Evolutionary conservation across 2,888 invertebrate species (phyloP).

Genomic region (Volucella inanis): DNA sequence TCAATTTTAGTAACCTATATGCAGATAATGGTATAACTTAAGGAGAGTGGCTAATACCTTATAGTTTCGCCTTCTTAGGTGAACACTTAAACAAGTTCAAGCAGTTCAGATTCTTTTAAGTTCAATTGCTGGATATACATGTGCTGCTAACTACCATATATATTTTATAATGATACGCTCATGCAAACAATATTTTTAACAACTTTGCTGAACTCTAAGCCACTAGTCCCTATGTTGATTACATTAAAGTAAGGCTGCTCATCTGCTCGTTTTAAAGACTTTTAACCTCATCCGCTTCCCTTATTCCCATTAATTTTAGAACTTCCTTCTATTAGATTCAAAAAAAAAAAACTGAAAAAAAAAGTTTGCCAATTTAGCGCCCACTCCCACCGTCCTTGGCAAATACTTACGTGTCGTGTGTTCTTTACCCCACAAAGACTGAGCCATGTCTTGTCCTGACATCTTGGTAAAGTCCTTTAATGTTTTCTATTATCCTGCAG

Average conservation of each 20-base stretch:
- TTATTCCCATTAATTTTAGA: slow-evolving; percentile 22
- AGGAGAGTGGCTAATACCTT: no score
- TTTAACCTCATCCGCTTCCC: neutral
- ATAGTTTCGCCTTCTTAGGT: no score
- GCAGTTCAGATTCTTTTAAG: no score
- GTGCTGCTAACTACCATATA: no score
- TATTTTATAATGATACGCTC: no score
- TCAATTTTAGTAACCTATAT: no score
- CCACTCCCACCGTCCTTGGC: neutral
- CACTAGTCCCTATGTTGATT: neutral
- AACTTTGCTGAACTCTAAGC: neutral
- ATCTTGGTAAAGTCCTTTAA: slow-evolving; percentile 51
- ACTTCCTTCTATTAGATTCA: slow-evolving; percentile 7
- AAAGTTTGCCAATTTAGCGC: neutral
- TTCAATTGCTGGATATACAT: no score
- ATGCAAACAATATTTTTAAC: no score
- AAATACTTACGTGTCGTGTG: slow-evolving; percentile 11
- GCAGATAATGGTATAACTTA: no score
- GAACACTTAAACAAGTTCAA: no score
- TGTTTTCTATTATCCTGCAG: slow-evolving; percentile 49
- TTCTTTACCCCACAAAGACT: neutral
- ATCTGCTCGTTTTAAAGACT: neutral
- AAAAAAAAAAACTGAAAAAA: neutral
- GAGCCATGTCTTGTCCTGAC: slow-evolving; percentile 28
- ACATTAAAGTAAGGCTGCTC: slow-evolving; percentile 13